A percentile compares a stretch with the other conserved stretches of the same genome.
Evolutionary conservation across 1,140 invertebrate species (phyloP).

Genomic region (Drosophila mauritiana): DNA sequence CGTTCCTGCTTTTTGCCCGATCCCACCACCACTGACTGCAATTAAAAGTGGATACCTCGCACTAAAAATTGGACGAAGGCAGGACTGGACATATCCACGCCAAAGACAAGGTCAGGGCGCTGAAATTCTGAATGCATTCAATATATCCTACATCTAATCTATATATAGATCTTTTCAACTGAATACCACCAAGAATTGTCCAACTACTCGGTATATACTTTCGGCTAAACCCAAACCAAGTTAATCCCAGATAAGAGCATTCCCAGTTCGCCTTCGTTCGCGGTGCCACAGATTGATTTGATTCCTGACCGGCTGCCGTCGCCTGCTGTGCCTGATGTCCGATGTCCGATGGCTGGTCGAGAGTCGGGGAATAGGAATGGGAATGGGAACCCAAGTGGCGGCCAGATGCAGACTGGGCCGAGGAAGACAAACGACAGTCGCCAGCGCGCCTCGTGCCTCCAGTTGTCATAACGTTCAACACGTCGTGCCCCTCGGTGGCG

Average conservation of each 20-base stretch:
- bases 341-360: conserved; percentile 15
- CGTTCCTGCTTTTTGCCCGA: conserved; percentile 58
- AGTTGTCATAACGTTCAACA: conserved; percentile 83
- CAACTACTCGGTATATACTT: background rate
- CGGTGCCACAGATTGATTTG: conserved; percentile 44
- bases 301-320: conserved; percentile 46
- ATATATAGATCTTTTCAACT: no score
- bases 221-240: background rate
- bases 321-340: conserved; percentile 39
- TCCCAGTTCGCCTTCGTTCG: background rate
- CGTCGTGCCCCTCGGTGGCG: conserved; percentile 58
- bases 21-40: conserved; percentile 53
- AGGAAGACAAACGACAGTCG: conserved; percentile 39
- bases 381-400: conserved; percentile 11
- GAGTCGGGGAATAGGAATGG: background rate
- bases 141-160: background rate
- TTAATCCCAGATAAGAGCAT: conserved; percentile 15
- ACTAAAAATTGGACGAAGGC: background rate
- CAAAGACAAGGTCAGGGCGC: background rate
- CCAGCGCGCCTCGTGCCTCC: conserved; percentile 70
- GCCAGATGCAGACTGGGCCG: conserved; percentile 43
- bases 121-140: background rate
- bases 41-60: conserved; percentile 70
- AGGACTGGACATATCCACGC: background rate
- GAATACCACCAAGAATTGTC: background rate